Evolutionary conservation across 2,113 vertebrate genomes (phyloP).

Genomic region (Baryphthengus martii): DNA sequence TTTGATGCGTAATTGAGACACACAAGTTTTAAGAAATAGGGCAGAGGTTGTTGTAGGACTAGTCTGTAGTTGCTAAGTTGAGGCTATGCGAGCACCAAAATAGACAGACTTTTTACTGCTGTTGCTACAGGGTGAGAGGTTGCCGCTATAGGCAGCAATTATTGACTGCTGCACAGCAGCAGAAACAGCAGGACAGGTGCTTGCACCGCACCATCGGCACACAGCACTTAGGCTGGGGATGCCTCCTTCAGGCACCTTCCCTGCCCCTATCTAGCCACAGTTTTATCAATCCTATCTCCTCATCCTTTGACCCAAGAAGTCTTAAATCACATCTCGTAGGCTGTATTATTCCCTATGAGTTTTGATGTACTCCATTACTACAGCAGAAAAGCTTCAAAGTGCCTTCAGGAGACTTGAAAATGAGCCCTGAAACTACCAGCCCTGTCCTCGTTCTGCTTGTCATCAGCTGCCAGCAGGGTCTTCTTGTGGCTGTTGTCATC

Average conservation of each 20-base stretch:
- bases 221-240: not conserved
- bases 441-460: not conserved
- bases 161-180: not conserved
- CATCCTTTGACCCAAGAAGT: not conserved
- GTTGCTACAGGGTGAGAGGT: not conserved
- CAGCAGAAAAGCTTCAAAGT: not conserved
- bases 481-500: not conserved
- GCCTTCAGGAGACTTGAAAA: not conserved
- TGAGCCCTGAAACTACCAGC: not conserved
- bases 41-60: not conserved
- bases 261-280: not conserved
- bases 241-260: not conserved
- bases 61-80: not conserved
- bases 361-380: not conserved
- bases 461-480: not conserved
- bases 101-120: not conserved
- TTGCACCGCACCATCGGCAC: fast-evolving
- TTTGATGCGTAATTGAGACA: not conserved
- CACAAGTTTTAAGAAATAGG: not conserved
- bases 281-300: not conserved
- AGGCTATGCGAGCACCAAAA: not conserved
- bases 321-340: not conserved
- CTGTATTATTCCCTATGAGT: not conserved
- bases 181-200: fast-evolving
- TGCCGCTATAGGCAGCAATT: not conserved